These are phyloP conservation scores for Drosophila borealis DNA, from an alignment of 2,888 invertebrate species.

Conservation along the genomic window DNA sequence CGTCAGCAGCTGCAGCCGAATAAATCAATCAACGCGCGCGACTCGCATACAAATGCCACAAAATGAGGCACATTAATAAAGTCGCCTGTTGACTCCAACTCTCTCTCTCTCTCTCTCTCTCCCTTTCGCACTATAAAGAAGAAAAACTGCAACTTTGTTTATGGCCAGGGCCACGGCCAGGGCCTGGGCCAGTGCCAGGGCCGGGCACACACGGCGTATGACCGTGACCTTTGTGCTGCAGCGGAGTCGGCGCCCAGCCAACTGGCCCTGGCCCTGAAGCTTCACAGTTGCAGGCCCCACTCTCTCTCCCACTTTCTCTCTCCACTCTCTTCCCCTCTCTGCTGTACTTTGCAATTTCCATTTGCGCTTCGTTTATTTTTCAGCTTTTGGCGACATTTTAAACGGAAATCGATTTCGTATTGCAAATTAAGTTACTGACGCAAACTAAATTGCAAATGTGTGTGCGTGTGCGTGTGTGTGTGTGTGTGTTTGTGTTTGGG, in stretches of 20 bases:
- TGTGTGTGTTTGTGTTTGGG: neutral
- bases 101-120: neutral
- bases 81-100: constrained; percentile 32
- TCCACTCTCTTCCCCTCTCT: constrained; percentile 1
- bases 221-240: constrained; percentile 72
- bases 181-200: constrained; percentile 7
- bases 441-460: constrained; percentile 39
- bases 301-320: neutral
- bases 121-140: neutral
- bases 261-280: constrained; percentile 40
- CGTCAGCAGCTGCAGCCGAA: constrained; percentile 7
- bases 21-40: constrained; percentile 39
- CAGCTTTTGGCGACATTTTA: constrained; percentile 59
- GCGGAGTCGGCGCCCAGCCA: constrained; percentile 73
- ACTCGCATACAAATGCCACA: constrained; percentile 59
- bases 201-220: constrained; percentile 22
- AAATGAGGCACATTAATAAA: constrained; percentile 36
- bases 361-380: constrained; percentile 22
- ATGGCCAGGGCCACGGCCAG: constrained; percentile 11
- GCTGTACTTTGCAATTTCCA: constrained; percentile 30
- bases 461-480: neutral
- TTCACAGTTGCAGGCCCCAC: constrained; percentile 13
- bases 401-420: constrained; percentile 74
- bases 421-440: constrained; percentile 65
- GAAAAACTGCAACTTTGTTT: constrained; percentile 50